Evolutionary conservation across 2,113 vertebrate species (phyloP), one percentile per base, ranked within the genome.

Genomic region (Larimichthys crocea): DNA sequence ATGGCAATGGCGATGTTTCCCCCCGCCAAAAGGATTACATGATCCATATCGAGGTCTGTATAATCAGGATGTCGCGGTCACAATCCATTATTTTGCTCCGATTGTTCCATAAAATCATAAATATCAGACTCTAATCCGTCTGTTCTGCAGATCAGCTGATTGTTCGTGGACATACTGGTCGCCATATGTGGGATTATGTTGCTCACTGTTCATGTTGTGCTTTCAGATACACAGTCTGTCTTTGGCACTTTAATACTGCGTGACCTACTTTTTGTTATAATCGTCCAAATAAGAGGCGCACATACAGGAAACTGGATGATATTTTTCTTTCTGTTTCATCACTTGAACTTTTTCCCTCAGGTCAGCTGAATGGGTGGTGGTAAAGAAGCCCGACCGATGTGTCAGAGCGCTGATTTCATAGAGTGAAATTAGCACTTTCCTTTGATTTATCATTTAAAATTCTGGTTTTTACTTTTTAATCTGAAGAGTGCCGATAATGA

Each of bases 281-380:
- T 40, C 35, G 35, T 40, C 11, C 26, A 63, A 46, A 24, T 55
- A 24, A 8, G 48, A 57, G 48, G n/a, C 56, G 62, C 10, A 24
- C 55, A 59, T 17, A 40, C 57, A 61, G 55, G 60, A 19, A 19
- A 48, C 12, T 76, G 49, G 52, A n/a, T 8, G 46, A 61, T 26
- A 42, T 80, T 55, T 80, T 46, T 29, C 16, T 61, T 20, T 52
- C 49, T 44, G 29, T 77, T 68, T 60, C 50, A 78, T 67, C 40
- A 68, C 53, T 50, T 42, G 63, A 78, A 74, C 68, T 85, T 86
- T 60, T 72, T 68, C 24, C 68, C 80, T 62, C 56, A 73, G 63
- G 70, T 82, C 81, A 72, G 61, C 52, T 86, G 82, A 82, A 86
- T 74, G 86, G 79, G 78, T 86, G 83, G 72, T 79, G 67, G 50